These are phyloP conservation scores for Poeciliopsis retropinna DNA, from an alignment of 2,113 vertebrate species.

Conservation along the genomic window DNA sequence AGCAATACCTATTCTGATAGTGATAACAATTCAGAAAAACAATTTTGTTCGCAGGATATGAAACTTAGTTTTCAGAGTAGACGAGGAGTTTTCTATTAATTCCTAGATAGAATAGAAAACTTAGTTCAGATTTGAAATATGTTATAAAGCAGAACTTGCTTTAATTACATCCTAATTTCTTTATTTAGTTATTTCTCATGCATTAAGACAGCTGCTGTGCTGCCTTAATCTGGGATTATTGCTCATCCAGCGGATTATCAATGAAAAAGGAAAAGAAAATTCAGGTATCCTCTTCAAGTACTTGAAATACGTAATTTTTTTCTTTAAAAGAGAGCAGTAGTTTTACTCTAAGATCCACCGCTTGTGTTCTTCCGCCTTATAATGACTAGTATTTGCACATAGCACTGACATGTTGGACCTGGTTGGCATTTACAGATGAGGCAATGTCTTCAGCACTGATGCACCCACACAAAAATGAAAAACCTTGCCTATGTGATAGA, in stretches of 20 bases:
- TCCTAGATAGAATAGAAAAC: neutral
- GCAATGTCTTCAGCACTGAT: conserved; percentile 45
- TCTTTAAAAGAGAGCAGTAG: conserved; percentile 17
- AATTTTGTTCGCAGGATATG: neutral
- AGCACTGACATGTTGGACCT: conserved; percentile 67
- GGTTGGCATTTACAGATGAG: conserved; percentile 70
- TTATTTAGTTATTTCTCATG: neutral
- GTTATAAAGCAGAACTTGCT: neutral
- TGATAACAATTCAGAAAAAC: neutral
- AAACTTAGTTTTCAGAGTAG: neutral
- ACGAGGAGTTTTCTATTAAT: neutral
- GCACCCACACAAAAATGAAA: conserved; percentile 4
- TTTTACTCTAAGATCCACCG: conserved; percentile 36
- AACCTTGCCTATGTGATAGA: neutral
- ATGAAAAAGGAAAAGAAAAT: conserved; percentile 3
- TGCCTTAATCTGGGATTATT: neutral
- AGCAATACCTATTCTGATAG: conserved; percentile 5
- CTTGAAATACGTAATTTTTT: neutral
- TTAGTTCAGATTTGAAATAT: neutral
- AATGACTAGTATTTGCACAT: conserved; percentile 71
- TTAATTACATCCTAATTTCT: neutral
- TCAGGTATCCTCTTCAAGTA: neutral
- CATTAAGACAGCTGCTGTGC: neutral
- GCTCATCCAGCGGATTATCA: neutral
- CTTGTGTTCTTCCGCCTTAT: conserved; percentile 63